Conservation (phyloP, 2,113 vertebrate species). For the Empidonax traillii region DNA sequence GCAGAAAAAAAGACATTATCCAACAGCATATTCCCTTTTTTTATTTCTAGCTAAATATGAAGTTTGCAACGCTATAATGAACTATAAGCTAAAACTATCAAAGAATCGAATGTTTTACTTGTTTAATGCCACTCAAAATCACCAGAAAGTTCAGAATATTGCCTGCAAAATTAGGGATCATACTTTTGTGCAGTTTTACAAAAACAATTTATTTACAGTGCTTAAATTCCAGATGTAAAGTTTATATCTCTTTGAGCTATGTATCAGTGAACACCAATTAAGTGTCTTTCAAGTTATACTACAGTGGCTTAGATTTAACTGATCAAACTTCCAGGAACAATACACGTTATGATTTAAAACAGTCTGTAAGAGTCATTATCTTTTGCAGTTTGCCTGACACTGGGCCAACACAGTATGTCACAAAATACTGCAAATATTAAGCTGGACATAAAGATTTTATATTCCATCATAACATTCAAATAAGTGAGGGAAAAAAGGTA, state of each 20-base stretch:
- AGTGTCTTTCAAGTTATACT: background rate
- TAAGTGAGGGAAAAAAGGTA: background rate
- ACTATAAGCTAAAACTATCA: background rate
- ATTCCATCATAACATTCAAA: conserved; percentile 2
- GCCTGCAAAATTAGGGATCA: background rate
- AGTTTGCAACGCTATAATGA: background rate
- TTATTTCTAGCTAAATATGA: conserved; percentile 33
- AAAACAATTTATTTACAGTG: background rate
- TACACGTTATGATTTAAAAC: conserved; percentile 39
- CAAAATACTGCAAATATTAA: conserved; percentile 13
- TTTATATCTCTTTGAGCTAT: conserved; percentile 3
- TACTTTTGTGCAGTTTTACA: background rate
- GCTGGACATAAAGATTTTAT: conserved; percentile 30
- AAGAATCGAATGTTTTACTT: background rate
- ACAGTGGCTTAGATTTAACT: background rate
- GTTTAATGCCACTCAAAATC: background rate
- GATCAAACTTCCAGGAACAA: conserved; percentile 31
- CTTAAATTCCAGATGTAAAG: background rate
- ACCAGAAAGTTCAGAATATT: background rate
- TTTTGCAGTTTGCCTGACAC: conserved; percentile 32
- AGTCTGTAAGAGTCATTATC: conserved; percentile 32
- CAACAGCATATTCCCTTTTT: background rate
- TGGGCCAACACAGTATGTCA: conserved; percentile 24
- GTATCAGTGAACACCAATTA: background rate
- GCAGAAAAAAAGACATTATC: background rate